Percentiles rank a stretch among this genome's conserved stretches.
Conservation (phyloP, 2,113 vertebrate genomes). For the mouse (Mus musculus) region DNA sequence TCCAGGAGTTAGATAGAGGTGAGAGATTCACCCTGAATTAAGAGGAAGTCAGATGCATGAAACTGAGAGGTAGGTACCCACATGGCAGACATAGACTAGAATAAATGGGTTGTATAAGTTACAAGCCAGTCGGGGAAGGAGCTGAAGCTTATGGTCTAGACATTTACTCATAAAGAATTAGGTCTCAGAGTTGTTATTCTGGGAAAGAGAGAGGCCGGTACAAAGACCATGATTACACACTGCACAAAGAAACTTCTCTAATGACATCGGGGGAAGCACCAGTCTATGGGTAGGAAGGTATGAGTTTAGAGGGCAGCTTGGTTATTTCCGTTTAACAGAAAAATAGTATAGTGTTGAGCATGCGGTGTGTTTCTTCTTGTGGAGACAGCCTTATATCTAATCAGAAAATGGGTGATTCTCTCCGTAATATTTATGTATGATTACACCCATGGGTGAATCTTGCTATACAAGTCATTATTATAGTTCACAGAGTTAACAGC, state of each 20-base stretch:
- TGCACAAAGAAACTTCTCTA: neutral
- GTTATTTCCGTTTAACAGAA: neutral
- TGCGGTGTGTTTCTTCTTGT: neutral
- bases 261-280: neutral
- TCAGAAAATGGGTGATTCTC: neutral
- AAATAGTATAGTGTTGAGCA: neutral
- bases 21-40: no score
- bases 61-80: no score
- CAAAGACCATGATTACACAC: no score
- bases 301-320: neutral
- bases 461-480: neutral
- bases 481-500: neutral
- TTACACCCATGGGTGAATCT: neutral
- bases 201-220: no score
- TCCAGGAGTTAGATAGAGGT: no score
- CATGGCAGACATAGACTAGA: no score
- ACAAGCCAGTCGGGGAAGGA: no score
- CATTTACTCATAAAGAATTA: no score
- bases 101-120: no score
- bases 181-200: no score
- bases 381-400: neutral
- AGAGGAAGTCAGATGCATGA: no score
- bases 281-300: neutral
- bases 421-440: neutral
- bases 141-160: no score